These are phyloP conservation scores for Hydrotaea diabolus DNA, from an alignment of 2,888 invertebrate genomes.

Conservation along the genomic window DNA sequence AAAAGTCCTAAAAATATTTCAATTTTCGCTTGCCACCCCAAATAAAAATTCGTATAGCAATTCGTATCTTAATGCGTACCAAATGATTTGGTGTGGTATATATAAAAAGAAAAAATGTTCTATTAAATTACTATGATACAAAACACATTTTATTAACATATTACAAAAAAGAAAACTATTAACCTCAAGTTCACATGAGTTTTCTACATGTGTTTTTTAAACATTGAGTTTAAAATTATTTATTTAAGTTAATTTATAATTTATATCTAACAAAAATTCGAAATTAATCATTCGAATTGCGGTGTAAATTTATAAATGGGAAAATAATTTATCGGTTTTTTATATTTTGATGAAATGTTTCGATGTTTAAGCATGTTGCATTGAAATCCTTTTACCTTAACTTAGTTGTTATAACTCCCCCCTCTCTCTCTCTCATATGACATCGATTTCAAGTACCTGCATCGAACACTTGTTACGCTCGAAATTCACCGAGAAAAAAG, in stretches of 20 bases:
- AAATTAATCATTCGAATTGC: conserved; percentile 1
- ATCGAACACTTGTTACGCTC: too few relatives aligned
- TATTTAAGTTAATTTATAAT: conserved; percentile 51
- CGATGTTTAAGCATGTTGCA: neutral
- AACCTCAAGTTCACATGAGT: conserved; percentile 59
- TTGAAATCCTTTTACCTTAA: conserved; percentile 25
- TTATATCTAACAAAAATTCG: conserved; percentile 6
- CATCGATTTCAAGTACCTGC: too few relatives aligned
- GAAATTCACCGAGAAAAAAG: too few relatives aligned
- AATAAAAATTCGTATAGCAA: conserved; percentile 12
- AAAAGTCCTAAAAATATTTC: conserved; percentile 4
- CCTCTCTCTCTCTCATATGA: neutral
- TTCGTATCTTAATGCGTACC: conserved; percentile 29
- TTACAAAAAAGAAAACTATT: conserved; percentile 36
- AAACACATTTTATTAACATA: too few relatives aligned
- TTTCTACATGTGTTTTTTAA: conserved; percentile 58
- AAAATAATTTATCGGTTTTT: neutral
- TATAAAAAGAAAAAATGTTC: conserved; percentile 22
- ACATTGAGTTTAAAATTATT: conserved; percentile 52
- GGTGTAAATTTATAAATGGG: conserved; percentile 4
- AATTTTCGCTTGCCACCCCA: conserved; percentile 2
- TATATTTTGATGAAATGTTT: conserved; percentile 42
- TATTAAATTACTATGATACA: too few relatives aligned
- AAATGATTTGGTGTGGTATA: conserved; percentile 59
- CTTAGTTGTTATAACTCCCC: neutral